phyloP scores from a whole-genome alignment of 1,140 invertebrate species.

The Phymastichus coffea region DNA sequence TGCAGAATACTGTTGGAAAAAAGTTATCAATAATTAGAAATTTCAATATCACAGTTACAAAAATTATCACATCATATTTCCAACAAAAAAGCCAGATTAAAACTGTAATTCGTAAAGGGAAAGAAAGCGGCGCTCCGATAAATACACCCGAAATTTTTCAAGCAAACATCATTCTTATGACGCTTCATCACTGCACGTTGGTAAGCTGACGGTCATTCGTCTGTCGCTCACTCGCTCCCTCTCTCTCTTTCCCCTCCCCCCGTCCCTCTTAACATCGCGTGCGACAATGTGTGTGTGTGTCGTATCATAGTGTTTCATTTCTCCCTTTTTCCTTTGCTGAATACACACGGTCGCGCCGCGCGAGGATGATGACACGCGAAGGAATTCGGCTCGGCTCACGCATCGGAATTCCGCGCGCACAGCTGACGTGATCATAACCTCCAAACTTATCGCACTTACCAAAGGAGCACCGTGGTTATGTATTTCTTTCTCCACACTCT shows the following conservation, averaged over 20 bases:
- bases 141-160: too few relatives aligned
- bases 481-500: too few relatives aligned
- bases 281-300: too few relatives aligned
- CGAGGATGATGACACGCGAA: conserved; percentile 21
- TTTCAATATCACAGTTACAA: background rate
- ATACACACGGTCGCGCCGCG: background rate
- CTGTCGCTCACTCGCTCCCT: conserved; percentile 3
- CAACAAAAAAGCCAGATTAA: too few relatives aligned
- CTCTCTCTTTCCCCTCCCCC: background rate
- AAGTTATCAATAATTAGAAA: background rate
- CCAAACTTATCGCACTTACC: too few relatives aligned
- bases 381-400: conserved; percentile 14
- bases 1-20: background rate
- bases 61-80: conserved; percentile 1
- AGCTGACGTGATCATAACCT: conserved; percentile 4
- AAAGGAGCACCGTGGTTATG: too few relatives aligned
- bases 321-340: conserved; percentile 10
- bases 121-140: background rate
- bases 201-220: conserved; percentile 26
- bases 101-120: too few relatives aligned
- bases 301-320: too few relatives aligned
- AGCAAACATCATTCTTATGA: conserved; percentile 23
- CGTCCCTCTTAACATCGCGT: too few relatives aligned
- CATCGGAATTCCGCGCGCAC: conserved; percentile 14
- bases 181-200: conserved; percentile 15